phyloP scores from a whole-genome alignment of 2,113 vertebrate genomes.

The Dolichallabes microphthalmus region DNA sequence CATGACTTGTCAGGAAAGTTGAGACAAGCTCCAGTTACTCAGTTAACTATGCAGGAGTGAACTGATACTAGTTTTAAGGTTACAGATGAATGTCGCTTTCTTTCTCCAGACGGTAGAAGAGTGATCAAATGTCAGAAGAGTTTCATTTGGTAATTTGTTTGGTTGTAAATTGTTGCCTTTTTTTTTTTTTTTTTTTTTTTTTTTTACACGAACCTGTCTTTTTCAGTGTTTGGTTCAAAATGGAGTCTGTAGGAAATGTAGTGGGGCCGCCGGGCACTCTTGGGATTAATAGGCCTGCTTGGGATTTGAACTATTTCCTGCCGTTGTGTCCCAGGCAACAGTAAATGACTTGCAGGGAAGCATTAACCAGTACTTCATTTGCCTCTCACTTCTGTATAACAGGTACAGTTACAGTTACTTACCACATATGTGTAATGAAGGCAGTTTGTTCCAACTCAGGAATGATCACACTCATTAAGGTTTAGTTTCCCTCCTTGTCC shows the following conservation, averaged over 20 bases:
- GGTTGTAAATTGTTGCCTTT: neutral
- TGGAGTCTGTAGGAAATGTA: neutral
- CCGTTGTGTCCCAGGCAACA: slow-evolving; percentile 38
- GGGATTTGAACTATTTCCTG: slow-evolving; percentile 54
- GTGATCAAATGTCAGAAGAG: neutral
- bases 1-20: neutral
- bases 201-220: neutral
- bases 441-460: neutral
- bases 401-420: too few relatives aligned
- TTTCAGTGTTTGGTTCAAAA: neutral
- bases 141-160: neutral
- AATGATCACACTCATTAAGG: neutral
- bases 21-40: neutral
- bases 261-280: neutral
- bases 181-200: neutral
- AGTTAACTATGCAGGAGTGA: neutral
- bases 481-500: neutral
- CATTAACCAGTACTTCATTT: slow-evolving; percentile 26
- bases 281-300: slow-evolving; percentile 36
- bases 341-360: slow-evolving; percentile 58
- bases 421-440: neutral
- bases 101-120: neutral
- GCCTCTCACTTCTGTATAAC: neutral
- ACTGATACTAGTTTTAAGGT: neutral
- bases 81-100: neutral